These are phyloP conservation scores for Alca torda DNA, from an alignment of 2,797 vertebrate genomes.

Conservation along the genomic window DNA sequence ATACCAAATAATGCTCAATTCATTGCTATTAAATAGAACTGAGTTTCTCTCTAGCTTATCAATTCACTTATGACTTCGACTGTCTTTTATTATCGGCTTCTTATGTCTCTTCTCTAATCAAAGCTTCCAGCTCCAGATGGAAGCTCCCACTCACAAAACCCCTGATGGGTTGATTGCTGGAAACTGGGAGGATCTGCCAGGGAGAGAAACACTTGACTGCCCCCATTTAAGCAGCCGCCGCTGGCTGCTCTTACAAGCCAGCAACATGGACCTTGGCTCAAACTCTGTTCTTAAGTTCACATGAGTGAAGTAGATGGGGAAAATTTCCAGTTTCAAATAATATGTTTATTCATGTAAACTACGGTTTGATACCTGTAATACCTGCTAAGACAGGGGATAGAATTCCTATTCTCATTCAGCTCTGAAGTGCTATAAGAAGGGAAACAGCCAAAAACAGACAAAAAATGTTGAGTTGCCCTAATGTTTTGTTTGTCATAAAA, in stretches of 20 bases:
- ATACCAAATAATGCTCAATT: not conserved
- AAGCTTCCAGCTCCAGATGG: not conserved
- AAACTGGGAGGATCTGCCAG: not conserved
- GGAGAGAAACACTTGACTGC: not conserved
- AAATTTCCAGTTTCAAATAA: not conserved
- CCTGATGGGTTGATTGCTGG: not conserved
- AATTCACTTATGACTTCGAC: not conserved
- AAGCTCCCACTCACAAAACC: not conserved
- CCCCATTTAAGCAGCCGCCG: not conserved
- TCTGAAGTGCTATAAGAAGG: not conserved
- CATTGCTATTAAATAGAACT: not conserved
- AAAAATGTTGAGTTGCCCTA: not conserved
- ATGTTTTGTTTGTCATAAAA: not conserved
- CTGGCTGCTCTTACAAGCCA: not conserved
- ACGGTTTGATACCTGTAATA: not conserved
- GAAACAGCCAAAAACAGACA: not conserved
- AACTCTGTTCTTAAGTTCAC: not conserved
- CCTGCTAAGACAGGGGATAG: not conserved
- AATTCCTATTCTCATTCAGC: not conserved
- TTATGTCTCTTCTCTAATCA: not conserved
- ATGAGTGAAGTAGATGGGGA: not conserved
- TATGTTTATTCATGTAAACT: not conserved
- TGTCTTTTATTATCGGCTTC: not conserved
- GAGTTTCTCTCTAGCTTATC: not conserved
- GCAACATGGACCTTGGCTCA: not conserved